phyloP scores from a whole-genome alignment of 2,888 invertebrate species.

The Atrina japonica region DNA sequence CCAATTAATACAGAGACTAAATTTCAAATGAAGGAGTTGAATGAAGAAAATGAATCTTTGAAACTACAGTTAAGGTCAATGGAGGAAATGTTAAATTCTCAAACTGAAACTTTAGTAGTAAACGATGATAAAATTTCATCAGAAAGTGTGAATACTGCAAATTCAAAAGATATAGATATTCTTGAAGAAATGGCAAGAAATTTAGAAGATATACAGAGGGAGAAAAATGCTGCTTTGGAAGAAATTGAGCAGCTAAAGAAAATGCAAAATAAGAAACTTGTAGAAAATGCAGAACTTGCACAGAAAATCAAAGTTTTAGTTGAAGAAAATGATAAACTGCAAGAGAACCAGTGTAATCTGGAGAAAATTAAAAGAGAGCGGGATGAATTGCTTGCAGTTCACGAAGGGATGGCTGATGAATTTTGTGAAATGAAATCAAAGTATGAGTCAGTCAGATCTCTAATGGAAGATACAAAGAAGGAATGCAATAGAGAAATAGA shows the following conservation, averaged over 20 bases:
- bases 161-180: neutral
- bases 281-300: slow-evolving; percentile 42
- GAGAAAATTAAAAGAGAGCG: slow-evolving; percentile 28
- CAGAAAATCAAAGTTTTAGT: slow-evolving; percentile 29
- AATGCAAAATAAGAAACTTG: slow-evolving; percentile 17
- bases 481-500: slow-evolving; percentile 57
- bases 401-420: slow-evolving; percentile 24
- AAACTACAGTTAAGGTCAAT: no score
- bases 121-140: no score
- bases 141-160: no score
- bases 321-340: slow-evolving; percentile 28
- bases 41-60: no score
- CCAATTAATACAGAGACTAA: no score
- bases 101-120: no score
- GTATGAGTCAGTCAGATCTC: slow-evolving; percentile 57
- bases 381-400: slow-evolving; percentile 17
- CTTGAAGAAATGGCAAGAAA: neutral
- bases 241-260: slow-evolving; percentile 36
- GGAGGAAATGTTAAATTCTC: slow-evolving; percentile 29
- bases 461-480: slow-evolving; percentile 57
- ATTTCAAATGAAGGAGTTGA: no score
- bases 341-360: slow-evolving; percentile 17
- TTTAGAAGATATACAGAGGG: neutral
- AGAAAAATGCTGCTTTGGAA: slow-evolving; percentile 12
- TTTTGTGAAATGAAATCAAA: slow-evolving; percentile 52